These are phyloP conservation scores for Indicator indicator DNA, from an alignment of 2,113 vertebrate species.

Conservation along the genomic window DNA sequence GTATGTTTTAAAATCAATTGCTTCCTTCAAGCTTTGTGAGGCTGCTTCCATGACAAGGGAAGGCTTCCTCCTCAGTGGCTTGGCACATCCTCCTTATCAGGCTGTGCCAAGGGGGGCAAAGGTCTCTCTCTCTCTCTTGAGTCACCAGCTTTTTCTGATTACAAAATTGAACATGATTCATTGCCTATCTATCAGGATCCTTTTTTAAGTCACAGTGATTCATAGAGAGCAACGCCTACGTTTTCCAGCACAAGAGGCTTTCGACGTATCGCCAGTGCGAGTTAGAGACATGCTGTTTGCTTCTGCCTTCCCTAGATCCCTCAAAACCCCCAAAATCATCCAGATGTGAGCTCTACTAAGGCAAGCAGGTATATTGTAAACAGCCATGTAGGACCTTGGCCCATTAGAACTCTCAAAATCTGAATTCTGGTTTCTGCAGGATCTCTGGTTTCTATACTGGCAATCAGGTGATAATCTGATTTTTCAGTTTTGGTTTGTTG, in stretches of 20 bases:
- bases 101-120: slow-evolving; percentile 81
- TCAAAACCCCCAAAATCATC: background rate
- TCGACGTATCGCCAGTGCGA: background rate
- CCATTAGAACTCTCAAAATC: background rate
- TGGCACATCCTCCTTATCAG: slow-evolving; percentile 23
- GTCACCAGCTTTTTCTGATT: slow-evolving; percentile 79
- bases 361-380: background rate
- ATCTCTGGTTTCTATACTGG: background rate
- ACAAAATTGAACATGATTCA: slow-evolving; percentile 76
- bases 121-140: slow-evolving; percentile 51
- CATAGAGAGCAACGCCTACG: slow-evolving; percentile 39
- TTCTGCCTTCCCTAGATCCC: slow-evolving; percentile 9
- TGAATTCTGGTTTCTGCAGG: background rate
- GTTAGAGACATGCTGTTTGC: background rate
- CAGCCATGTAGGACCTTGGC: background rate
- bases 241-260: slow-evolving; percentile 33
- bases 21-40: slow-evolving; percentile 50
- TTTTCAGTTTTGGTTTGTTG: background rate
- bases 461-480: background rate
- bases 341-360: background rate
- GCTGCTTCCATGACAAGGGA: slow-evolving; percentile 55
- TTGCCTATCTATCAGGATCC: slow-evolving; percentile 60
- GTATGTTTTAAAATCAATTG: slow-evolving; percentile 29
- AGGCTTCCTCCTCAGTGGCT: slow-evolving; percentile 47
- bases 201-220: slow-evolving; percentile 64